phyloP scores from a whole-genome alignment of 2,888 invertebrate genomes.

The Drosophila ezoana region DNA sequence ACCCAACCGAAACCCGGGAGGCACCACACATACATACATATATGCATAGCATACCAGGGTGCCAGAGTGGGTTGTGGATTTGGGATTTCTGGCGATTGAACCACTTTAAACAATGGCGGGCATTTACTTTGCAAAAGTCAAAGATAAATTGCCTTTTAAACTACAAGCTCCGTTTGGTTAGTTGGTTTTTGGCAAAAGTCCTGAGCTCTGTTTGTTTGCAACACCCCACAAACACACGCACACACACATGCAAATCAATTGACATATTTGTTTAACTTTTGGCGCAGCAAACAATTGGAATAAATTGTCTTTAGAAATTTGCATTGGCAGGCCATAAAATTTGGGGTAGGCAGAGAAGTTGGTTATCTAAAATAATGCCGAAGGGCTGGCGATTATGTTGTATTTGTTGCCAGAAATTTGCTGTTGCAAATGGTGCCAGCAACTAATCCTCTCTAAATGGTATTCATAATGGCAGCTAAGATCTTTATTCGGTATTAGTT shows the following conservation, averaged over 20 bases:
- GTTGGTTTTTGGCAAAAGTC: conserved; percentile 61
- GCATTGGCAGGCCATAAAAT: conserved; percentile 54
- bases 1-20: background rate
- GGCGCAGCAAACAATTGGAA: conserved; percentile 64
- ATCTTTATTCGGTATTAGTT: conserved; percentile 25
- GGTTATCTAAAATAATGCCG: conserved; percentile 47
- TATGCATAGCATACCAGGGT: conserved; percentile 16
- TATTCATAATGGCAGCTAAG: background rate
- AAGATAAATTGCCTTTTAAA: conserved; percentile 79
- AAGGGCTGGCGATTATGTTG: conserved; percentile 20
- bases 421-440: conserved; percentile 14
- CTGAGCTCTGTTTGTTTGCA: conserved; percentile 66
- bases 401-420: conserved; percentile 19
- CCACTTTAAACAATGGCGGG: conserved; percentile 75
- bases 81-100: conserved; percentile 41
- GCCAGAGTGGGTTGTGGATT: background rate
- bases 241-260: conserved; percentile 26
- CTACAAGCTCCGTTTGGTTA: conserved; percentile 72
- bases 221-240: conserved; percentile 16
- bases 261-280: conserved; percentile 64
- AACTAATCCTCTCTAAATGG: conserved; percentile 14
- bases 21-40: conserved; percentile 7
- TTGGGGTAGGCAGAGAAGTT: conserved; percentile 27
- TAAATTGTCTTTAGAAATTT: conserved; percentile 72
- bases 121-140: conserved; percentile 75